phyloP scores from a whole-genome alignment of 2,797 vertebrate genomes.

The Scleropages formosus region DNA sequence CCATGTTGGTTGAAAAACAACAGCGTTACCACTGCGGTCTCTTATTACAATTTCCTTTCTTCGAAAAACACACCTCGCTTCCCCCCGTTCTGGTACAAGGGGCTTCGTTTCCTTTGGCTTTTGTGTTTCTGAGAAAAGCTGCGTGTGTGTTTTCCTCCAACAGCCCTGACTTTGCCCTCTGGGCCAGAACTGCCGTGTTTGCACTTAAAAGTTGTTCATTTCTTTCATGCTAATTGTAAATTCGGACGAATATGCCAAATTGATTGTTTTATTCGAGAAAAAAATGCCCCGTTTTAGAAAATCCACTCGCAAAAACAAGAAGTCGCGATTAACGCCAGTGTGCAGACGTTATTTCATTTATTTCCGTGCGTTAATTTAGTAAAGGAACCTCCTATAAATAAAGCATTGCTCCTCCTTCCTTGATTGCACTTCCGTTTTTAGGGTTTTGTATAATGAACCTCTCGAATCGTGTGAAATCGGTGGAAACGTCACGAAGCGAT shows the following conservation, averaged over 20 bases:
- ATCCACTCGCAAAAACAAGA: not conserved
- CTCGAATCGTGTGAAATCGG: not conserved
- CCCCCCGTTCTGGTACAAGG: constrained; percentile 20
- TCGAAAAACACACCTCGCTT: constrained; percentile 18
- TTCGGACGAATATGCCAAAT: not conserved
- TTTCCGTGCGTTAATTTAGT: no score
- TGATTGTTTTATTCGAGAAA: not conserved
- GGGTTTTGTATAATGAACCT: not conserved
- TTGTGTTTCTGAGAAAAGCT: constrained; percentile 47
- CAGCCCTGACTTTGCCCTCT: constrained; percentile 30
- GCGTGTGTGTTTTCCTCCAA: constrained; percentile 39
- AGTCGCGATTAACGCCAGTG: not conserved
- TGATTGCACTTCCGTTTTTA: no score
- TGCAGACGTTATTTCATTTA: no score
- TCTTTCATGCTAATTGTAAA: not conserved
- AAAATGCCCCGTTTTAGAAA: not conserved
- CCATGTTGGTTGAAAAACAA: constrained; percentile 32
- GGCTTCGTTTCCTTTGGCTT: constrained; percentile 41
- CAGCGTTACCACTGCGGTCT: constrained; percentile 26
- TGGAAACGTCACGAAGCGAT: constrained; percentile 4
- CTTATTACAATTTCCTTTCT: constrained; percentile 19
- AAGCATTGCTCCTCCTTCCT: no score
- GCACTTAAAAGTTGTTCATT: not conserved
- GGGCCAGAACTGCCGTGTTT: not conserved
- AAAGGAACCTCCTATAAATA: no score